Conservation (phyloP, 2,797 vertebrate genomes). For the Galaxias olidus region DNA sequence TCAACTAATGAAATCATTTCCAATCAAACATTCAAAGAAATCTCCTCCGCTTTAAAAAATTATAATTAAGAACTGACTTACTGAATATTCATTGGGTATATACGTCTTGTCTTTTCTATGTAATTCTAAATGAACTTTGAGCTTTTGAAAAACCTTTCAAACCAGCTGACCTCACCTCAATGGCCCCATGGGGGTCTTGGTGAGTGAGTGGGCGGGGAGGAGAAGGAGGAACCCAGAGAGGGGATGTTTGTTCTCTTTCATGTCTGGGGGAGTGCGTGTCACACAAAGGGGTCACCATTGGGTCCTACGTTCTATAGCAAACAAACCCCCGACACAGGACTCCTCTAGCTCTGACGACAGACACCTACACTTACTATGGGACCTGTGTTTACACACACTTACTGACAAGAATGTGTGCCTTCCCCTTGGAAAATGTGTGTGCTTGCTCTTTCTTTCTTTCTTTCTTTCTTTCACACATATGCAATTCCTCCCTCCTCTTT, state of each 20-base stretch:
- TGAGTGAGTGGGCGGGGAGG: not conserved
- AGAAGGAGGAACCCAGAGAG: constrained; percentile 5
- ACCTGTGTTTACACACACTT: constrained; percentile 21
- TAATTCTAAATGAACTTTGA: not conserved
- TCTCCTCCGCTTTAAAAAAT: no score
- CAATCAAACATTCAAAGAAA: no score
- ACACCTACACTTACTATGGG: not conserved
- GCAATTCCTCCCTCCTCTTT: constrained; percentile 16
- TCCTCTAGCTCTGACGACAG: constrained; percentile 4
- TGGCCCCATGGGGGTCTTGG: constrained; percentile 3
- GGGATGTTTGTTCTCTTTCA: constrained; percentile 36
- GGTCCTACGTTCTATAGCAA: constrained; percentile 23
- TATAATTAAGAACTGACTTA: no score
- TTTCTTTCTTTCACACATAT: constrained; percentile 22
- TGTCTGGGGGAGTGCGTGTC: constrained; percentile 9
- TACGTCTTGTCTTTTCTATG: no score
- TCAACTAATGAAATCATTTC: no score
- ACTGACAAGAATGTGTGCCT: constrained; percentile 6
- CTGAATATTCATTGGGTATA: no score
- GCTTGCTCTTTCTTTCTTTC: constrained; percentile 18
- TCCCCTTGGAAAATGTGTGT: not conserved
- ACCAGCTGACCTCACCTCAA: not conserved
- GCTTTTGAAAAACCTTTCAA: not conserved
- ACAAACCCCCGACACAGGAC: constrained; percentile 8
- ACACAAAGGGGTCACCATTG: constrained; percentile 22